Percentiles rank a stretch among this genome's conserved stretches.
phyloP scores from a whole-genome alignment of 2,113 vertebrate species.

The Crypturellus undulatus region DNA sequence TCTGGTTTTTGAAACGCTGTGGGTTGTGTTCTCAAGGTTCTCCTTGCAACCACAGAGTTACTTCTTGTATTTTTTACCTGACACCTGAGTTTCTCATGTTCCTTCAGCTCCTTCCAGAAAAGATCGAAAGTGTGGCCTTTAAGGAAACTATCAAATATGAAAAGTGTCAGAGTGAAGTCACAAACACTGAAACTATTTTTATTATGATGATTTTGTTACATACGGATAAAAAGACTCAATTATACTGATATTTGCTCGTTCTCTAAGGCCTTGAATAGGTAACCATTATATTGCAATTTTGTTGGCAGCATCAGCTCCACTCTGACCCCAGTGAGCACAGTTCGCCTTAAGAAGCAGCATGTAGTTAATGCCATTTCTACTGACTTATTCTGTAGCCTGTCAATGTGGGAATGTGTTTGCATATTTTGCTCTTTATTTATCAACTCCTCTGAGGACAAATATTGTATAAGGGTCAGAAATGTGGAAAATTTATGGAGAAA shows the following conservation, averaged over 20 bases:
- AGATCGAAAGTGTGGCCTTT: slow-evolving; percentile 17
- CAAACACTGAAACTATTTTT: neutral
- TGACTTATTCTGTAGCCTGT: neutral
- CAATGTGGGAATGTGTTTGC: neutral
- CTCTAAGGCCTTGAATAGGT: neutral
- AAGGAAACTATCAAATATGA: slow-evolving; percentile 6
- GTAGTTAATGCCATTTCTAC: neutral
- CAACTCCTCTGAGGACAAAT: neutral
- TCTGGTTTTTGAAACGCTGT: slow-evolving; percentile 21
- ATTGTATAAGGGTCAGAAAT: neutral
- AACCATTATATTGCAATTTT: neutral
- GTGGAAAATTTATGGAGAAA: neutral
- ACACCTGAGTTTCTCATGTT: neutral
- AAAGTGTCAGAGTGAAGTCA: slow-evolving; percentile 32
- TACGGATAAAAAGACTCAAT: neutral
- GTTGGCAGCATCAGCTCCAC: neutral
- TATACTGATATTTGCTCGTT: neutral
- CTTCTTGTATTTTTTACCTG: slow-evolving; percentile 15
- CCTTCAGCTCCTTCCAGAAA: slow-evolving; percentile 9
- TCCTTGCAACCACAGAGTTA: slow-evolving; percentile 22
- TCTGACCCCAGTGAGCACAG: neutral
- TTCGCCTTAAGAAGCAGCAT: neutral
- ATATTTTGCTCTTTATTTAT: neutral
- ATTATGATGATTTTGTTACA: neutral
- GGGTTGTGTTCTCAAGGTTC: slow-evolving; percentile 43